phyloP scores from a whole-genome alignment of 2,113 vertebrate species.

The Parus major region DNA sequence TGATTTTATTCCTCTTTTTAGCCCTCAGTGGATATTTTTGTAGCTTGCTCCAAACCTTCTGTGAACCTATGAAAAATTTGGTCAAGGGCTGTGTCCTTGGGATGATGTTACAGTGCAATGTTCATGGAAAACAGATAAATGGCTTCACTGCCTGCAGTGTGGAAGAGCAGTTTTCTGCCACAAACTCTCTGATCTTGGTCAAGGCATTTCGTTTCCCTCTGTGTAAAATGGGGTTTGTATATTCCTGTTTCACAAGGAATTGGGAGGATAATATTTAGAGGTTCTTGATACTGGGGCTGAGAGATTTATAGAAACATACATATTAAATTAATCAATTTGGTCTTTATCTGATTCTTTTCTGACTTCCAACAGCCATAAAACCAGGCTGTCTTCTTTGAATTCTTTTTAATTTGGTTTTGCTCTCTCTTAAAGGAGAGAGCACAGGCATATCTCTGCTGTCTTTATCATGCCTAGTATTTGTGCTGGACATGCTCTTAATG shows the following conservation, averaged over 20 bases:
- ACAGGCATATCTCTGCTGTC: not conserved
- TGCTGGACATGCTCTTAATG: not conserved
- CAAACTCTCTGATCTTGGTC: not conserved
- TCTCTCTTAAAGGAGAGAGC: not conserved
- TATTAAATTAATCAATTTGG: not conserved
- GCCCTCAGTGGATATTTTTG: not conserved
- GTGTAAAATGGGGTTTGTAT: not conserved
- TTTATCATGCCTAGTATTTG: not conserved
- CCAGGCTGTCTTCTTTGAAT: not conserved
- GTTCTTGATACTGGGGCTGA: not conserved
- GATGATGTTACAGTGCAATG: not conserved
- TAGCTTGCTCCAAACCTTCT: not conserved
- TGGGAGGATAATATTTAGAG: not conserved
- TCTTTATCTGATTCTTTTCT: not conserved
- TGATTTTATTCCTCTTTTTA: not conserved
- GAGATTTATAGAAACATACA: not conserved
- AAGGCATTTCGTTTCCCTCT: not conserved
- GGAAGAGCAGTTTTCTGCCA: not conserved
- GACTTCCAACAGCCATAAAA: not conserved
- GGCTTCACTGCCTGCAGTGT: not conserved
- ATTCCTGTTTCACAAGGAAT: not conserved
- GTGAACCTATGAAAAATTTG: not conserved
- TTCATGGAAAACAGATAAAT: rapidly evolving
- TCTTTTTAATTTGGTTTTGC: not conserved
- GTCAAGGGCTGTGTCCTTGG: not conserved